phyloP scores from a whole-genome alignment of 2,888 invertebrate genomes.

The Eupithecia subfuscata region DNA sequence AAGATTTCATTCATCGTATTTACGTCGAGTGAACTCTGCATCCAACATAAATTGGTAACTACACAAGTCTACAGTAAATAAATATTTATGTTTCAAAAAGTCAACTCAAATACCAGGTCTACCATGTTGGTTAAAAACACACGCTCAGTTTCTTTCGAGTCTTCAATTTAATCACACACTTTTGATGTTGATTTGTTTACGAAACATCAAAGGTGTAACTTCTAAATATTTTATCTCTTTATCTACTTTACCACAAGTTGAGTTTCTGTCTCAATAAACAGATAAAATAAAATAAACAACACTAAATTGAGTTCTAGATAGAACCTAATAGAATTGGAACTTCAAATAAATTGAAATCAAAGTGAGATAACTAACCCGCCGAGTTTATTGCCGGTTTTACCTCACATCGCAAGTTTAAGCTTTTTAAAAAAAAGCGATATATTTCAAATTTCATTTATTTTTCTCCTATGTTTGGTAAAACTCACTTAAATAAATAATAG shows the following conservation, averaged over 20 bases:
- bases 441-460: too few relatives aligned
- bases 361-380: too few relatives aligned
- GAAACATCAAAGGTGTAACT: too few relatives aligned
- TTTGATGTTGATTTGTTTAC: too few relatives aligned
- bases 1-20: neutral
- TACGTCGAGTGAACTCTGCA: neutral
- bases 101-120: constrained; percentile 4
- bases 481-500: too few relatives aligned
- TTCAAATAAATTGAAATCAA: too few relatives aligned
- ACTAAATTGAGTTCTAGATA: neutral
- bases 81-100: neutral
- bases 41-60: neutral
- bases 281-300: neutral
- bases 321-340: neutral
- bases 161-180: neutral
- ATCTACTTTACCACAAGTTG: too few relatives aligned
- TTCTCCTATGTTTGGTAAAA: too few relatives aligned
- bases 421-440: too few relatives aligned
- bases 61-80: neutral
- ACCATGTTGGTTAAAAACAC: neutral
- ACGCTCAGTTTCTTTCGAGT: neutral
- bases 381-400: too few relatives aligned
- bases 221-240: too few relatives aligned
- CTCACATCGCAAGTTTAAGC: too few relatives aligned
- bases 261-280: neutral